These are phyloP conservation scores for Rhopalosiphum maidis DNA, from an alignment of 1,140 invertebrate species.

Conservation along the genomic window DNA sequence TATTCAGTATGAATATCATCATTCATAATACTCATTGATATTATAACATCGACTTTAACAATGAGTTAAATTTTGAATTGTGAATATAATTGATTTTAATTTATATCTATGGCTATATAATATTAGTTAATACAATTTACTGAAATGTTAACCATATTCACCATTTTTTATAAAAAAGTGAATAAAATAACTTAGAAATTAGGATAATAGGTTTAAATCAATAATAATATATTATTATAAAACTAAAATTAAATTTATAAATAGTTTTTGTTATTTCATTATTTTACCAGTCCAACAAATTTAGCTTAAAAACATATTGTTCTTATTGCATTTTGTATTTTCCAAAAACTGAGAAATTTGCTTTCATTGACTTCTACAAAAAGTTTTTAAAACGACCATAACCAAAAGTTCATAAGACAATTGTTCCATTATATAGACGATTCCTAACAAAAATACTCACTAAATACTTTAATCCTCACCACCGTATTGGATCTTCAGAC, in stretches of 20 bases:
- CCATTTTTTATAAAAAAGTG: too few species aligned
- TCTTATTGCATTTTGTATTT: neutral
- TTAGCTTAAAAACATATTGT: neutral
- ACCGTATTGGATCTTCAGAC: neutral
- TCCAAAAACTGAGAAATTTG: neutral
- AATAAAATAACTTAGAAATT: neutral
- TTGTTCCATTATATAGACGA: neutral
- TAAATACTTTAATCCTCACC: neutral
- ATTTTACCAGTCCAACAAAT: neutral
- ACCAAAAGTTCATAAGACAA: constrained; percentile 18
- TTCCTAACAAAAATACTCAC: neutral
- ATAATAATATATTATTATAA: neutral
- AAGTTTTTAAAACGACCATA: constrained; percentile 27
- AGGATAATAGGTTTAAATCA: neutral
- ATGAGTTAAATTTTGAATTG: too few species aligned
- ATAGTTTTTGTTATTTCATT: neutral
- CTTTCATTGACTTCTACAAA: neutral
- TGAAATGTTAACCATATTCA: neutral
- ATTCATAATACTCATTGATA: too few species aligned
- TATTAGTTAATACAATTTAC: neutral
- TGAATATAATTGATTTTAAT: neutral
- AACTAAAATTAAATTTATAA: neutral
- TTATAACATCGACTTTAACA: too few species aligned
- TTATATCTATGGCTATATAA: neutral
- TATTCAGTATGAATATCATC: too few species aligned